These are phyloP conservation scores for Chelmon rostratus DNA, from an alignment of 2,797 vertebrate genomes.

Conservation along the genomic window DNA sequence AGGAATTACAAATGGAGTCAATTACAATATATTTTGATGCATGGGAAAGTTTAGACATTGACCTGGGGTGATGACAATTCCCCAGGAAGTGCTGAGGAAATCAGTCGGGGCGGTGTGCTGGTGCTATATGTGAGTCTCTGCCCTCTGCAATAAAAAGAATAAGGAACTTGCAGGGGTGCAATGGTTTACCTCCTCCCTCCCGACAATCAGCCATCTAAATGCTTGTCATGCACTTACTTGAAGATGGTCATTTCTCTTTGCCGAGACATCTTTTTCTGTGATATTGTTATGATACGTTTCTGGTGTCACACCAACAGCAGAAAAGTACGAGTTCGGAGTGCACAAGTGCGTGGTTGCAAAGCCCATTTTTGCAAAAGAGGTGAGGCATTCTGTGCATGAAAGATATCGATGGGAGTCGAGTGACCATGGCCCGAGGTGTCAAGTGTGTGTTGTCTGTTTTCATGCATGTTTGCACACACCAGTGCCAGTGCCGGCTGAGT, in stretches of 20 bases:
- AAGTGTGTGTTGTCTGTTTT: slow-evolving; percentile 32
- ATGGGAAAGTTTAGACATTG: slow-evolving; percentile 84
- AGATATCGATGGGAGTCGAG: slow-evolving; percentile 26
- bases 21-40: slow-evolving; percentile 86
- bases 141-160: slow-evolving; percentile 67
- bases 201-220: slow-evolving; percentile 57
- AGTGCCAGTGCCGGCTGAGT: slow-evolving; percentile 4
- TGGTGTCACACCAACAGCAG: slow-evolving; percentile 29
- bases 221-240: slow-evolving; percentile 53
- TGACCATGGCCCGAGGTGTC: slow-evolving; percentile 45
- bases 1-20: slow-evolving; percentile 86
- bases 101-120: slow-evolving; percentile 69
- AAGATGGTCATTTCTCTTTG: slow-evolving; percentile 57
- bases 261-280: slow-evolving; percentile 38
- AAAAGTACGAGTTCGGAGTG: slow-evolving; percentile 16
- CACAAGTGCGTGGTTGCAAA: slow-evolving; percentile 3
- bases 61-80: slow-evolving; percentile 83
- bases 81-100: slow-evolving; percentile 75
- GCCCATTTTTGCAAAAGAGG: not conserved
- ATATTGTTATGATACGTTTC: slow-evolving; percentile 41
- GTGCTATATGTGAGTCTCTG: slow-evolving; percentile 58
- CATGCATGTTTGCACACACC: not conserved
- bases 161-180: slow-evolving; percentile 50
- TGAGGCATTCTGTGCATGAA: slow-evolving; percentile 1
- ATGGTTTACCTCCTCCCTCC: slow-evolving; percentile 56